These are phyloP conservation scores for Zoanthus sociatus DNA, from an alignment of 92 coral and sea anemone species.

Conservation along the genomic window DNA sequence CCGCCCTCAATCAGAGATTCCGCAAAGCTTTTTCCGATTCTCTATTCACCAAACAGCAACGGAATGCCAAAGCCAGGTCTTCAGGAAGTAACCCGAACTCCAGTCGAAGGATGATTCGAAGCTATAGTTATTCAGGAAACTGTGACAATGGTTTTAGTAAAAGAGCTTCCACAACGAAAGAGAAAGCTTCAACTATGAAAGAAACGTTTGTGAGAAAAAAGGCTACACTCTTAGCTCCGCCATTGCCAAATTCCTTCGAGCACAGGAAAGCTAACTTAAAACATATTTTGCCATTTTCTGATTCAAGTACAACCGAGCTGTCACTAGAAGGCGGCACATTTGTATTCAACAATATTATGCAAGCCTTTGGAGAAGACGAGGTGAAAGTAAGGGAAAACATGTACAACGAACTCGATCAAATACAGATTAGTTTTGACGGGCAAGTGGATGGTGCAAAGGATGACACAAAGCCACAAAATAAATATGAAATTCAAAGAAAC, in stretches of 20 bases:
- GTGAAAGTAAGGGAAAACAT: background rate
- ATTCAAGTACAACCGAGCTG: background rate
- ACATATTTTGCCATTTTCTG: background rate
- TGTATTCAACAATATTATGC: background rate
- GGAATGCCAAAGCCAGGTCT: constrained; percentile 11
- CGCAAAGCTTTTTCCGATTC: constrained; percentile 75
- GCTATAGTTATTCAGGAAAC: constrained; percentile 27
- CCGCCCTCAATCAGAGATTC: constrained; percentile 88
- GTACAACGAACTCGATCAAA: background rate
- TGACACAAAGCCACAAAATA: background rate
- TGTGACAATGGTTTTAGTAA: constrained; percentile 12
- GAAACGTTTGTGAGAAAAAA: constrained; percentile 1
- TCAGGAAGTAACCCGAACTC: constrained; percentile 12
- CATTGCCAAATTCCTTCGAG: background rate
- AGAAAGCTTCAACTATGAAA: background rate
- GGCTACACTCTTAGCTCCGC: background rate
- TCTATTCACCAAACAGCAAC: constrained; percentile 27
- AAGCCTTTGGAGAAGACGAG: background rate
- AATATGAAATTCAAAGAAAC: background rate
- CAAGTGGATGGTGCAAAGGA: background rate
- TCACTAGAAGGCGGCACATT: background rate
- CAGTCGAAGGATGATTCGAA: background rate
- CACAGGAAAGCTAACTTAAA: background rate
- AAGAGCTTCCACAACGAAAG: background rate
- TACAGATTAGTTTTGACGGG: background rate